Evolutionary conservation across 92 coral and sea anemone species (phyloP).

Genomic region (Palythoa caribaeorum): DNA sequence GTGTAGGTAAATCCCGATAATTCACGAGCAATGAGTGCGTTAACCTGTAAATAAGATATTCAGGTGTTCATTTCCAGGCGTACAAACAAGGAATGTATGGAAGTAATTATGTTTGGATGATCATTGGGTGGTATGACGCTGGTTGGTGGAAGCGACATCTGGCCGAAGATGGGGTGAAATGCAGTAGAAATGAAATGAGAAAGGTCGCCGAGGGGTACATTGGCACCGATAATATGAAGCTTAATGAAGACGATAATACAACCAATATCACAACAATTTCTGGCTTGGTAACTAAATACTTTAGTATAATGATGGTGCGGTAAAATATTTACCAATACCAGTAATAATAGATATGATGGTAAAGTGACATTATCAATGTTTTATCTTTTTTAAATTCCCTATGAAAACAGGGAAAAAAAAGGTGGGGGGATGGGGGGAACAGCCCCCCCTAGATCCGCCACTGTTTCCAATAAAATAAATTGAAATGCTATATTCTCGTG

Average conservation of each 20-base stretch:
- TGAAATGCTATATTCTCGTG: no score
- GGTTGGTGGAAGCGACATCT: slow-evolving; percentile 72
- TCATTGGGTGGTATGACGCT: slow-evolving; percentile 78
- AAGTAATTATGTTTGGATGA: slow-evolving; percentile 68
- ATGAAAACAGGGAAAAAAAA: no score
- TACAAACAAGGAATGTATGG: slow-evolving; percentile 75
- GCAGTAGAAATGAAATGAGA: slow-evolving; percentile 58
- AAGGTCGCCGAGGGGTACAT: slow-evolving; percentile 64
- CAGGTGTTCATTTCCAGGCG: slow-evolving; percentile 45
- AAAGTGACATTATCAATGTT: no score
- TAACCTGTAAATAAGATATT: background rate
- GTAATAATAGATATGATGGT: background rate
- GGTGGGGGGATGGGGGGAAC: no score
- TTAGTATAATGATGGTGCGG: background rate
- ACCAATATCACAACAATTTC: slow-evolving; percentile 61
- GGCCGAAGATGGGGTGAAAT: slow-evolving; percentile 45
- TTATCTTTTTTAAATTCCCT: no score
- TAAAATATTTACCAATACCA: background rate
- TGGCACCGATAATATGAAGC: slow-evolving; percentile 71
- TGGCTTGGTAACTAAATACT: slow-evolving; percentile 40
- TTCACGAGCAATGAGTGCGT: background rate
- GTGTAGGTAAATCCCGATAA: no score
- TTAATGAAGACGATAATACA: slow-evolving; percentile 71
- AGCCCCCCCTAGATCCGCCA: no score
- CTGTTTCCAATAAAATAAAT: no score